phyloP scores from a whole-genome alignment of 2,113 vertebrate species.

The Spea multiplicata region DNA sequence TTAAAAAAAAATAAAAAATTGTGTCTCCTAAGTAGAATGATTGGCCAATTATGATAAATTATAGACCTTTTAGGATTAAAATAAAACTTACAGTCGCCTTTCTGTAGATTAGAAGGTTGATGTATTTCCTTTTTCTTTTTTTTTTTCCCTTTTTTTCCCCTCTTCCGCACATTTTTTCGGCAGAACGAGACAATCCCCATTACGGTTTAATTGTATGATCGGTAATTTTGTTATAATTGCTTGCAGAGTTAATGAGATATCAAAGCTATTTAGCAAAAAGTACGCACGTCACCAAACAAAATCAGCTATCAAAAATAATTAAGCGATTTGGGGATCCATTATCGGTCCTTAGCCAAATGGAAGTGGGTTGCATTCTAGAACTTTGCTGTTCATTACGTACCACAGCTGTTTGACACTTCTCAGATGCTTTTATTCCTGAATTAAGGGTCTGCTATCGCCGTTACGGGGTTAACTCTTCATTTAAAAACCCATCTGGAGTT shows the following conservation, averaged over 20 bases:
- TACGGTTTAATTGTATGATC: constrained; percentile 21
- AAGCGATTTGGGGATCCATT: constrained; percentile 33
- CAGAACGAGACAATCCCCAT: constrained; percentile 26
- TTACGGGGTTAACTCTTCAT: no score
- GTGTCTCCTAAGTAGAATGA: not conserved
- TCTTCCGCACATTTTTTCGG: not conserved
- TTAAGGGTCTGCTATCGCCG: constrained; percentile 9
- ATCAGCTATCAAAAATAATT: constrained; percentile 45
- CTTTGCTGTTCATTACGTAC: constrained; percentile 28
- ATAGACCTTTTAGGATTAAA: not conserved
- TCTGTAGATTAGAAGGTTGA: not conserved
- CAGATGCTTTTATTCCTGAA: constrained; percentile 3
- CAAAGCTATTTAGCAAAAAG: constrained; percentile 29
- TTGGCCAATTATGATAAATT: constrained; percentile 2
- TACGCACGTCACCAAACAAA: constrained; percentile 22
- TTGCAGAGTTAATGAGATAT: constrained; percentile 23
- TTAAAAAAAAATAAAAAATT: constrained; percentile 3
- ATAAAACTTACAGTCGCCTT: not conserved
- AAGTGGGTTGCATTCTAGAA: constrained; percentile 20
- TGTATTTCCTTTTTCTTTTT: not conserved
- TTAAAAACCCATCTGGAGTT: no score
- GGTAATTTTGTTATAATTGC: constrained; percentile 7
- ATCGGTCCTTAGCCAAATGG: constrained; percentile 27
- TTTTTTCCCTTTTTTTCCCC: not conserved
- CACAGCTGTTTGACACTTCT: constrained; percentile 21